phyloP scores from a whole-genome alignment of 2,888 invertebrate genomes.

The Acanthoscelides obtectus region DNA sequence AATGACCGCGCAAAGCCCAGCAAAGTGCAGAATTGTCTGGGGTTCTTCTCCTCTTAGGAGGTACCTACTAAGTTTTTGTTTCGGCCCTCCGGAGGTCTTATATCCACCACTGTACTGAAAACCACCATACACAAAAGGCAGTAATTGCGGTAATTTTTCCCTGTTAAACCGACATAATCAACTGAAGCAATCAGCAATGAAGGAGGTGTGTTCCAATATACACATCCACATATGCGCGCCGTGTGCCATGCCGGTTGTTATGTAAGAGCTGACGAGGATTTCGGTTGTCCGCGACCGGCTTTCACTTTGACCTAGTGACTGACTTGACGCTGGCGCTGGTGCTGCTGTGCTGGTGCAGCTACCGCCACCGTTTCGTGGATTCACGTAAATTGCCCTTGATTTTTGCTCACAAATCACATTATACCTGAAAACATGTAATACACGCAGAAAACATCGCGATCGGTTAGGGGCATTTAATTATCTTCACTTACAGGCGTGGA shows the following conservation, averaged over 20 bases:
- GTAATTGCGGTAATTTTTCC: not conserved
- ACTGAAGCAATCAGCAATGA: not conserved
- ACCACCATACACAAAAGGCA: not conserved
- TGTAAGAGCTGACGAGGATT: constrained; percentile 14
- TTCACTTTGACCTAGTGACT: constrained; percentile 30
- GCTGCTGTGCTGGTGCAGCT: not conserved
- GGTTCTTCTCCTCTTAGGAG: no score
- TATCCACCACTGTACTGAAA: no score
- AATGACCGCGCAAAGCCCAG: no score
- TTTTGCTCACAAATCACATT: no score
- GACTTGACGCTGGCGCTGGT: not conserved
- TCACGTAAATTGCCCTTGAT: not conserved
- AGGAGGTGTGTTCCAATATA: not conserved
- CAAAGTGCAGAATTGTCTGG: no score
- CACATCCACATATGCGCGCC: not conserved
- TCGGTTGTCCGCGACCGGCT: constrained; percentile 27
- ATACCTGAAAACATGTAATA: no score
- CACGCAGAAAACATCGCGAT: no score
- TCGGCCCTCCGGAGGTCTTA: no score
- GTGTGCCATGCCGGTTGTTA: not conserved
- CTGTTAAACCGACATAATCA: not conserved
- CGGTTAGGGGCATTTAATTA: no score
- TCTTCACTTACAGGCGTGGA: no score
- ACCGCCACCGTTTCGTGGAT: not conserved
- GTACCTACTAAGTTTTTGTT: no score